A percentile compares a stretch with the other conserved stretches of the same genome.
Conservation (phyloP, 2,797 vertebrate species). For the Cuculus canorus region DNA sequence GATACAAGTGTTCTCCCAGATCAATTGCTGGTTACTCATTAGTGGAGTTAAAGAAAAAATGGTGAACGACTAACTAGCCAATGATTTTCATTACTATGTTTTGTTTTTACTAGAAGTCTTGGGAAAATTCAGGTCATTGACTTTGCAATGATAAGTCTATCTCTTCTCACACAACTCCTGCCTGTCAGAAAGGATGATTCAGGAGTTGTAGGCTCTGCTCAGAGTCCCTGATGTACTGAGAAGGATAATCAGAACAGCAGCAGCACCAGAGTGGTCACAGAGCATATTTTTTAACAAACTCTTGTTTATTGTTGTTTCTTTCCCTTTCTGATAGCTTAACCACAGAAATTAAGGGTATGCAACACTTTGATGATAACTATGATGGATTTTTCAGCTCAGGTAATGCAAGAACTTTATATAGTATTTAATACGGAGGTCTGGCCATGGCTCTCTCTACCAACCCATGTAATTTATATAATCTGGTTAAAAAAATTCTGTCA, state of each 20-base stretch:
- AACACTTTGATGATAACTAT: neutral
- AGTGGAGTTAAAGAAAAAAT: neutral
- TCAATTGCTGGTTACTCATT: neutral
- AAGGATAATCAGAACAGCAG: neutral
- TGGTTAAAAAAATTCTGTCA: slow-evolving; percentile 22
- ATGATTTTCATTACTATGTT: neutral
- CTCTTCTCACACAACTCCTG: neutral
- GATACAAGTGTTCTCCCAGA: neutral
- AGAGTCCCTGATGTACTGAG: neutral
- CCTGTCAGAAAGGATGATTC: slow-evolving; percentile 37
- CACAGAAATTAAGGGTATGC: neutral
- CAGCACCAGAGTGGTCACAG: neutral
- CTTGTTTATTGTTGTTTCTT: neutral
- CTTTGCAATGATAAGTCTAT: neutral
- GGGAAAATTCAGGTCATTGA: slow-evolving; percentile 11
- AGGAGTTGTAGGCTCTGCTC: neutral
- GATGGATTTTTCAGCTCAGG: neutral
- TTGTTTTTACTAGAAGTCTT: neutral
- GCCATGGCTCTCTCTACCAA: neutral
- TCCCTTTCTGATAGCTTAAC: neutral
- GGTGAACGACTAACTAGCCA: neutral
- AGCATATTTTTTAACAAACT: neutral
- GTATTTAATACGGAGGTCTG: neutral
- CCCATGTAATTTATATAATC: neutral
- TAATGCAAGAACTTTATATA: neutral